phyloP scores from a whole-genome alignment of 2,113 vertebrate species.

The Melanerpes formicivorus region DNA sequence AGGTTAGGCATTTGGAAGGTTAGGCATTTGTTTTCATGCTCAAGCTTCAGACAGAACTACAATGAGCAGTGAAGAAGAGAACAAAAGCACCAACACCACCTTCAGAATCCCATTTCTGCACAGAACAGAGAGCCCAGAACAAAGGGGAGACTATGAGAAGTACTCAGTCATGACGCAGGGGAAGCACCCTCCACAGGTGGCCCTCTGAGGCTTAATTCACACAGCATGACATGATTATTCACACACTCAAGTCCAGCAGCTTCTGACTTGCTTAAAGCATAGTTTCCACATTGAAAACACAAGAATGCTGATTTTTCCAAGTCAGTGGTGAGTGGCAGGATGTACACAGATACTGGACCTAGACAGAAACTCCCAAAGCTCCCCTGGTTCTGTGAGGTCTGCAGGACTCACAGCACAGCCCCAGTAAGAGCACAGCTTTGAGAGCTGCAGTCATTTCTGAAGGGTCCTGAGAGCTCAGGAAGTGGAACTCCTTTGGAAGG shows the following conservation, averaged over 20 bases:
- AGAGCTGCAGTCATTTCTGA: not conserved
- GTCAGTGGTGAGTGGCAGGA: not conserved
- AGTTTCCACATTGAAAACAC: not conserved
- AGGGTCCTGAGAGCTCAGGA: not conserved
- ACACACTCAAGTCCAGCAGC: rapidly evolving
- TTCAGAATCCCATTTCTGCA: not conserved
- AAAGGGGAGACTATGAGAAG: not conserved
- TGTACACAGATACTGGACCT: not conserved
- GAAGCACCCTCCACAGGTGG: not conserved
- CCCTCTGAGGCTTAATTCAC: not conserved
- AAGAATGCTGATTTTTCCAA: not conserved
- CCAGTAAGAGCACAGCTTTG: not conserved
- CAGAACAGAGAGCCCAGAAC: not conserved
- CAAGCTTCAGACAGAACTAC: not conserved
- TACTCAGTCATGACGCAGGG: not conserved
- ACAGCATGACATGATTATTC: not conserved
- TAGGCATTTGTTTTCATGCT: not conserved
- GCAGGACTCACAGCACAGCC: not conserved
- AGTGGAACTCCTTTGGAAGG: not conserved
- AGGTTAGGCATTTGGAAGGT: not conserved
- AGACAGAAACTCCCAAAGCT: not conserved
- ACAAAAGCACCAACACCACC: not conserved
- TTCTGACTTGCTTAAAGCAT: not conserved
- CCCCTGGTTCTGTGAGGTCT: not conserved
- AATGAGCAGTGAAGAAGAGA: not conserved